These are phyloP conservation scores for Tenthredo amoena DNA, from an alignment of 2,888 invertebrate genomes.

Conservation along the genomic window DNA sequence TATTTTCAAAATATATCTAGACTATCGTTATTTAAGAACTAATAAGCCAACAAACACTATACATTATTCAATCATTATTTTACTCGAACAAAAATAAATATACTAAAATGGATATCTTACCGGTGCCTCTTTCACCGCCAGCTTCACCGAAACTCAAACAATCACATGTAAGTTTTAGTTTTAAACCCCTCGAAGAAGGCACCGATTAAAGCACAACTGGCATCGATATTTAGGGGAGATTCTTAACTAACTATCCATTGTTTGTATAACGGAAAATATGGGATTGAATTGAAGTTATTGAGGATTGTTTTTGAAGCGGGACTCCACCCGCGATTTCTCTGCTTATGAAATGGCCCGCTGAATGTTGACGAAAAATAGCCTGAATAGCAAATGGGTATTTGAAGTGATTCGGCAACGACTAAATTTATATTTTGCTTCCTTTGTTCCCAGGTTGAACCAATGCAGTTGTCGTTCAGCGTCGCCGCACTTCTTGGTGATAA, in stretches of 20 bases:
- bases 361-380: conserved; percentile 57
- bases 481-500: conserved; percentile 74
- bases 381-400: conserved; percentile 61
- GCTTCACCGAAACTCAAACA: conserved; percentile 75
- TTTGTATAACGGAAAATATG: conserved; percentile 53
- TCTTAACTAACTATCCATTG: not conserved
- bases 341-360: conserved; percentile 64
- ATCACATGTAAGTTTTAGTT: conserved; percentile 65
- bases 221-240: not conserved
- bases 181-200: not conserved
- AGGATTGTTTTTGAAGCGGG: not conserved
- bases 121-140: conserved; percentile 73
- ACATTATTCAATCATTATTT: conserved; percentile 7
- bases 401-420: not conserved
- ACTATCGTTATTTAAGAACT: not conserved
- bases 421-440: conserved; percentile 31
- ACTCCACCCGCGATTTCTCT: not conserved
- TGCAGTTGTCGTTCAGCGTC: conserved; percentile 74
- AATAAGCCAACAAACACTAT: conserved; percentile 3
- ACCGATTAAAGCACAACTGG: not conserved
- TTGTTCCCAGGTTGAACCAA: conserved; percentile 69
- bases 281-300: not conserved
- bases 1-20: conserved; percentile 9
- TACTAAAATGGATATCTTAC: conserved; percentile 65
- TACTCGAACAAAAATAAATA: not conserved